Conservation (phyloP, 2,113 vertebrate genomes). For the Erythrocercus mccallii region DNA sequence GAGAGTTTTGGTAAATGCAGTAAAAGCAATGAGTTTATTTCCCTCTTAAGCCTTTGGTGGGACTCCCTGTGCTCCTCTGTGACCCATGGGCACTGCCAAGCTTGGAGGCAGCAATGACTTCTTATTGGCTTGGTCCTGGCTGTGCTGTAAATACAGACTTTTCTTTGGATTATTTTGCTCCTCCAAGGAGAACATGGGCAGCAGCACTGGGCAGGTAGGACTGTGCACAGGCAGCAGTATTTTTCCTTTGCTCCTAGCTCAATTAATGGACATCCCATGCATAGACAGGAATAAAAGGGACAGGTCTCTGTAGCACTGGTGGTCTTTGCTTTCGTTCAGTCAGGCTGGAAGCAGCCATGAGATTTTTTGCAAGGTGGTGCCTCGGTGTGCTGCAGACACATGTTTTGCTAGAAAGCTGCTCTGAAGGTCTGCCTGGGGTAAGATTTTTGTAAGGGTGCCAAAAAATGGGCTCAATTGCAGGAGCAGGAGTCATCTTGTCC, state of each 20-base stretch:
- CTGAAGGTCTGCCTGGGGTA: accelerated
- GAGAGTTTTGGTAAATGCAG: neutral
- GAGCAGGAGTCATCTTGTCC: neutral
- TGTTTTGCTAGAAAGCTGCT: neutral
- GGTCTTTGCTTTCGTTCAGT: accelerated
- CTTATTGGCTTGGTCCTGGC: accelerated
- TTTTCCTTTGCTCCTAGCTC: neutral
- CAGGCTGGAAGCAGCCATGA: neutral
- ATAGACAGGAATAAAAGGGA: neutral
- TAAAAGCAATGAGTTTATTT: neutral
- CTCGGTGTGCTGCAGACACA: neutral
- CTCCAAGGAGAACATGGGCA: accelerated
- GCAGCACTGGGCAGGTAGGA: accelerated
- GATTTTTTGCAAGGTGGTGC: neutral
- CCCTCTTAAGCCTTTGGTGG: neutral
- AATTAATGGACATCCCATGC: neutral
- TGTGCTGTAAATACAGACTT: neutral
- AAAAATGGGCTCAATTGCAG: accelerated
- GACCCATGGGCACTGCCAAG: accelerated
- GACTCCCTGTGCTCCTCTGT: neutral
- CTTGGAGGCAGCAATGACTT: accelerated
- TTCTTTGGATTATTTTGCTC: neutral
- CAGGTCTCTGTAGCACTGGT: neutral
- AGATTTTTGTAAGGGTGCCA: neutral
- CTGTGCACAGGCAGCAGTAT: neutral